Percentiles rank a stretch among this genome's conserved stretches.
Conservation (phyloP, 1,140 invertebrate genomes). For the Popillia japonica region DNA sequence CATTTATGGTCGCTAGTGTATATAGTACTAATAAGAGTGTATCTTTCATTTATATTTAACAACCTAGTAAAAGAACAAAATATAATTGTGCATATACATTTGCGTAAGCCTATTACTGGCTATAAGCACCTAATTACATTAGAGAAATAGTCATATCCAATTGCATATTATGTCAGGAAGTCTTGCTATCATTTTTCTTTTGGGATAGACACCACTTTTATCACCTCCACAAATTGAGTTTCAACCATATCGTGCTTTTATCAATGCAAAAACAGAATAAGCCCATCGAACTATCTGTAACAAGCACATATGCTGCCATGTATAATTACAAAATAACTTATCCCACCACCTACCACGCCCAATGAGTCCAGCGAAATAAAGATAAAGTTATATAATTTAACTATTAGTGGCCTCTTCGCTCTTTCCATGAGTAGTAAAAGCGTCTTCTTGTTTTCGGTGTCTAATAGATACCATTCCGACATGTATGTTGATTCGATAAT, state of each 20-base stretch:
- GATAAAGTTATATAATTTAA: not conserved
- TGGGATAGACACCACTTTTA: no score
- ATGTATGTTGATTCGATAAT: constrained; percentile 8
- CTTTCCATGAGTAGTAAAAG: constrained; percentile 2
- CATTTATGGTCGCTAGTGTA: no score
- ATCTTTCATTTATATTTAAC: no score
- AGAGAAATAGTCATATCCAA: no score
- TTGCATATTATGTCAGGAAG: no score
- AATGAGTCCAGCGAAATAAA: not conserved
- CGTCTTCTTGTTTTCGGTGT: not conserved
- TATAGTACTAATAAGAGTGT: no score
- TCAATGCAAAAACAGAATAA: not conserved
- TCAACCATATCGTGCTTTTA: not conserved
- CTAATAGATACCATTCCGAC: constrained; percentile 1
- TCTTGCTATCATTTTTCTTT: not conserved
- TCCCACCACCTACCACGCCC: not conserved
- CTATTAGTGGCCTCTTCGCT: not conserved
- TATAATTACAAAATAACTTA: not conserved
- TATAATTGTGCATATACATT: no score
- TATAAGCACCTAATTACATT: no score
- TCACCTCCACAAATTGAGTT: not conserved
- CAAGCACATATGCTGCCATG: not conserved
- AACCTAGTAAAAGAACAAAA: no score
- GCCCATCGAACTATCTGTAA: constrained; percentile 1
- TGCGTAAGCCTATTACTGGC: no score